phyloP scores from a whole-genome alignment of 2,113 vertebrate species.

The Regulus satrapa region DNA sequence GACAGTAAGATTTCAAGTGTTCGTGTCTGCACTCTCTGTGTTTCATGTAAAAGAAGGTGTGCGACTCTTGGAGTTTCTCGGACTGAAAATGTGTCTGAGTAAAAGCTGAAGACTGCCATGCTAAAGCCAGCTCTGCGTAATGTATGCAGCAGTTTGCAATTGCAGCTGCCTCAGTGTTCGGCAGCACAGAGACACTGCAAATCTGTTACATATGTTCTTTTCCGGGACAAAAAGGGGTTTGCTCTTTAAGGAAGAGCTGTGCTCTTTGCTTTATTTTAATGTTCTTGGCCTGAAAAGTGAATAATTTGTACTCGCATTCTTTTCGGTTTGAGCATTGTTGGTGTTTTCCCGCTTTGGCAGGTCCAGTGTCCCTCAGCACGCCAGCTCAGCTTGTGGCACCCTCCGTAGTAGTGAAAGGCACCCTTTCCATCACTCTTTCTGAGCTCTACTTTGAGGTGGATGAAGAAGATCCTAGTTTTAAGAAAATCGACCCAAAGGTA shows the following conservation, averaged over 20 bases:
- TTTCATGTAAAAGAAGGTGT: not conserved
- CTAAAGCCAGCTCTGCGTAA: not conserved
- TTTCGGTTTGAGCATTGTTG: not conserved
- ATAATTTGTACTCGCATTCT: not conserved
- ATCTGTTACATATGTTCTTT: slow-evolving; percentile 53
- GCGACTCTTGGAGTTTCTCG: not conserved
- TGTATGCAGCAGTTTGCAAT: slow-evolving; percentile 14
- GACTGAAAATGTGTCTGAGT: not conserved
- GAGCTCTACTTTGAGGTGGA: slow-evolving; percentile 99
- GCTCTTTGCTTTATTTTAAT: not conserved
- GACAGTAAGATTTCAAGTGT: not conserved
- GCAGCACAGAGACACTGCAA: slow-evolving; percentile 11
- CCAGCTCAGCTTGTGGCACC: slow-evolving; percentile 91
- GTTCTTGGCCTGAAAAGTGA: not conserved
- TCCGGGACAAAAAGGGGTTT: not conserved
- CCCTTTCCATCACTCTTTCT: slow-evolving; percentile 90
- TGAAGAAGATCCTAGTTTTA: slow-evolving; percentile 93
- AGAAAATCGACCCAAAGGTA: slow-evolving; percentile 96
- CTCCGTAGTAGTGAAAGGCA: slow-evolving; percentile 86
- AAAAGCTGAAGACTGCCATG: not conserved
- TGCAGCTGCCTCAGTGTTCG: not conserved
- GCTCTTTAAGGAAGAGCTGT: not conserved
- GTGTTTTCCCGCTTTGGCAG: slow-evolving; percentile 71
- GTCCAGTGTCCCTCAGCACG: slow-evolving; percentile 89
- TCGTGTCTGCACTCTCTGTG: not conserved